phyloP scores from a whole-genome alignment of 1,140 invertebrate species.

The Dendroctonus valens region DNA sequence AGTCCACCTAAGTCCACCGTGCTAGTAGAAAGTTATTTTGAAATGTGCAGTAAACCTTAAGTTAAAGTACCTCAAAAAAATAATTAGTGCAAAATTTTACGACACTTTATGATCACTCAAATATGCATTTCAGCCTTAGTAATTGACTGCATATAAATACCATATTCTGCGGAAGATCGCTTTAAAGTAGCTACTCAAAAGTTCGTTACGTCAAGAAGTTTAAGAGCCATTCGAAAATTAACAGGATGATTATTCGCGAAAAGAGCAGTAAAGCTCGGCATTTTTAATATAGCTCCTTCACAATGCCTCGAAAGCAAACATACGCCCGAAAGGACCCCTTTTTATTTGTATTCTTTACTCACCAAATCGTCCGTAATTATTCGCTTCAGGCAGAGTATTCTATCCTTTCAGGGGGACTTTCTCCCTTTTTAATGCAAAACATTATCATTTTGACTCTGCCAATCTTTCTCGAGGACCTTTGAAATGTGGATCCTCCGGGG shows the following conservation, averaged over 20 bases:
- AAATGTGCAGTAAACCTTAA: too few species aligned
- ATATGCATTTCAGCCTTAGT: too few species aligned
- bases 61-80: background rate
- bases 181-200: too few species aligned
- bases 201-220: too few species aligned
- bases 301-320: constrained; percentile 21
- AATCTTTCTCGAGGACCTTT: constrained; percentile 33
- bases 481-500: constrained; percentile 28
- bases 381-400: constrained; percentile 6
- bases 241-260: constrained; percentile 3
- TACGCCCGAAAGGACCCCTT: constrained; percentile 13
- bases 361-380: constrained; percentile 31
- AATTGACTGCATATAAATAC: too few species aligned
- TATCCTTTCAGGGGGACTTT: constrained; percentile 17
- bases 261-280: constrained; percentile 9
- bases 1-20: too few species aligned
- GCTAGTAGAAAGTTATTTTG: too few species aligned
- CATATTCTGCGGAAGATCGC: too few species aligned
- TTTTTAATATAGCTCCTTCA: constrained; percentile 28
- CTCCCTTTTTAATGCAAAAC: constrained; percentile 32
- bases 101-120: background rate
- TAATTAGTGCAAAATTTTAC: background rate
- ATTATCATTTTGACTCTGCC: constrained; percentile 35
- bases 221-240: constrained; percentile 1
- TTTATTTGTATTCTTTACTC: constrained; percentile 29